Evolutionary conservation across 2,888 invertebrate genomes (phyloP).

Genomic region (Hirtodrosophila alboralis): DNA sequence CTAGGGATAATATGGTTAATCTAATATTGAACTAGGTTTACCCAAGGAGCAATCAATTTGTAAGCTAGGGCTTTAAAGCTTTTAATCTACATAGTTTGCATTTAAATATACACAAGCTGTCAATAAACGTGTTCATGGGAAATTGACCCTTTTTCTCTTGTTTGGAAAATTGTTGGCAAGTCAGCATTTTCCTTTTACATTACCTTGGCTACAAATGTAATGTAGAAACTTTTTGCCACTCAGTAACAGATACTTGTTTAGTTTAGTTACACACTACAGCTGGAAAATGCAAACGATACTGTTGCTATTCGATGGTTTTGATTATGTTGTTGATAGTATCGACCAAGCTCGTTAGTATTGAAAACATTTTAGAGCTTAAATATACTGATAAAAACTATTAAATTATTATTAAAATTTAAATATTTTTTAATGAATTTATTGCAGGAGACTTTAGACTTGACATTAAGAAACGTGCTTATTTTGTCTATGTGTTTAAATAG

Average conservation of each 20-base stretch:
- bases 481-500: too few relatives aligned
- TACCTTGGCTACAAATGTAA: constrained; percentile 29
- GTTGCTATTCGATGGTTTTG: too few relatives aligned
- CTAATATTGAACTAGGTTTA: constrained; percentile 7
- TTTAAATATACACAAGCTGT: constrained; percentile 9
- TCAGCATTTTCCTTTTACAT: constrained; percentile 45
- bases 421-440: too few relatives aligned
- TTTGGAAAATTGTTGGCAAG: constrained; percentile 37
- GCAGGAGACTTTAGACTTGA: too few relatives aligned
- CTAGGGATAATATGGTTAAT: constrained; percentile 14
- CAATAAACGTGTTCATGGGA: constrained; percentile 11
- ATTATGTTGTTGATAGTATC: too few relatives aligned
- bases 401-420: too few relatives aligned
- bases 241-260: constrained; percentile 17
- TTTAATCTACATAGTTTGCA: constrained; percentile 2
- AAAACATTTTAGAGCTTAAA: too few relatives aligned
- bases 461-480: too few relatives aligned
- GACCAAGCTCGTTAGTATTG: too few relatives aligned
- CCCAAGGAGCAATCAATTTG: constrained; percentile 17
- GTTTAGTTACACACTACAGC: constrained; percentile 4
- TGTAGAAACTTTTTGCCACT: constrained; percentile 16
- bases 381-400: too few relatives aligned
- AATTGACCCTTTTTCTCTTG: constrained; percentile 45
- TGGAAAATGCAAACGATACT: too few relatives aligned
- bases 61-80: constrained; percentile 14